These are phyloP conservation scores for Squalus acanthias DNA, from an alignment of 2,797 vertebrate genomes.

Conservation along the genomic window DNA sequence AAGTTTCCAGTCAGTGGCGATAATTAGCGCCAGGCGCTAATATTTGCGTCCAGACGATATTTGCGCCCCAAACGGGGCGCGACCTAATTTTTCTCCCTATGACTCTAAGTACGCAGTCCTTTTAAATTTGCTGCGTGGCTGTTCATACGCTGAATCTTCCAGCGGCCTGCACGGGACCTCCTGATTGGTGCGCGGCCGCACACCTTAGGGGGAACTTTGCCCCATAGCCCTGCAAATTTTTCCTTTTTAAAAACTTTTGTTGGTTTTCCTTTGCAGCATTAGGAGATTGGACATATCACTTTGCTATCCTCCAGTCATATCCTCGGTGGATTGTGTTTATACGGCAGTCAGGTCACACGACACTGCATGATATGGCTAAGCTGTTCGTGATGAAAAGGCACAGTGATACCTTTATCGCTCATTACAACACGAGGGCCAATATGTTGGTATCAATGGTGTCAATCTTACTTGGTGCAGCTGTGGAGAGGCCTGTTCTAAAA, in stretches of 20 bases:
- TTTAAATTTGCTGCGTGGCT: too few relatives aligned
- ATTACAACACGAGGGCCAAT: neutral
- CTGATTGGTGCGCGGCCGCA: too few relatives aligned
- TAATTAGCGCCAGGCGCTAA: too few relatives aligned
- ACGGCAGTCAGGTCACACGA: neutral
- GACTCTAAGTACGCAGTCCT: too few relatives aligned
- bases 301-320: neutral
- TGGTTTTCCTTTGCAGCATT: neutral
- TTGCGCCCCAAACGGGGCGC: too few relatives aligned
- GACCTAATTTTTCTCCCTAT: too few relatives aligned
- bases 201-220: too few relatives aligned
- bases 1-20: too few relatives aligned
- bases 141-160: too few relatives aligned
- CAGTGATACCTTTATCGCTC: too few relatives aligned
- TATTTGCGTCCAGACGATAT: too few relatives aligned
- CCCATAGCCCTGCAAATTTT: neutral
- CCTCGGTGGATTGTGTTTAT: neutral
- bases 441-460: neutral
- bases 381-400: neutral
- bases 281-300: neutral
- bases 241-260: neutral
- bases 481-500: neutral
- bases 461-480: neutral
- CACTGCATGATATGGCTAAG: neutral
- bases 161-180: too few relatives aligned